phyloP scores from a whole-genome alignment of 2,113 vertebrate genomes.

The Sorex fumeus region DNA sequence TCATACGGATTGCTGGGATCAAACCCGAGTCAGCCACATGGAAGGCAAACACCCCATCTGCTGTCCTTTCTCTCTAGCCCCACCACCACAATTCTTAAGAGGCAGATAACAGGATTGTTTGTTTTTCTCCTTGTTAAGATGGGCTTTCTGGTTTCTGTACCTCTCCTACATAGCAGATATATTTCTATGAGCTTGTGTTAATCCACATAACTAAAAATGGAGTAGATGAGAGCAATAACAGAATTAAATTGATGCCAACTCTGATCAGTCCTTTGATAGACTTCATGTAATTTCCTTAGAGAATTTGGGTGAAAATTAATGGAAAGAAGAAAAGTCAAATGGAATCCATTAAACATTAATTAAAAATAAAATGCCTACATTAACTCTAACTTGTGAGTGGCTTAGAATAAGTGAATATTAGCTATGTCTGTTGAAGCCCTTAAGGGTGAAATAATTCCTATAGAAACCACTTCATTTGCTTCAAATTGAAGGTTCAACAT shows the following conservation, averaged over 20 bases:
- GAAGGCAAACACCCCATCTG: no score
- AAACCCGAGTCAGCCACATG: no score
- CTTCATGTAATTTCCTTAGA: not conserved
- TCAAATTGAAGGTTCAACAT: not conserved
- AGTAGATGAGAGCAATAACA: no score
- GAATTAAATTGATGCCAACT: no score
- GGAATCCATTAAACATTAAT: not conserved
- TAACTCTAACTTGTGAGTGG: not conserved
- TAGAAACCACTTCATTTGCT: not conserved
- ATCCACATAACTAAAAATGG: no score
- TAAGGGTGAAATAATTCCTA: not conserved
- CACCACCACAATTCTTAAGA: not conserved
- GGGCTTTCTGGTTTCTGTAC: not conserved
- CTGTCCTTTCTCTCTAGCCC: no score
- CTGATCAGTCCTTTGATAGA: no score
- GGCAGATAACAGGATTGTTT: not conserved
- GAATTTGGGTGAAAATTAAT: not conserved
- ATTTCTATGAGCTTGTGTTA: not conserved
- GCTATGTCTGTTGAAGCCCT: not conserved
- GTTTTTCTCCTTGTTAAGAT: not conserved
- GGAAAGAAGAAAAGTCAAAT: not conserved
- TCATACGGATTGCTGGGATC: no score
- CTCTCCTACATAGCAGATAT: not conserved
- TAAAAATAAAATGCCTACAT: not conserved
- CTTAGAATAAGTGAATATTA: not conserved